Percentiles rank a stretch among this genome's conserved stretches.
Evolutionary conservation across 2,113 vertebrate genomes (phyloP).

Genomic region (Actinemys pallida): DNA sequence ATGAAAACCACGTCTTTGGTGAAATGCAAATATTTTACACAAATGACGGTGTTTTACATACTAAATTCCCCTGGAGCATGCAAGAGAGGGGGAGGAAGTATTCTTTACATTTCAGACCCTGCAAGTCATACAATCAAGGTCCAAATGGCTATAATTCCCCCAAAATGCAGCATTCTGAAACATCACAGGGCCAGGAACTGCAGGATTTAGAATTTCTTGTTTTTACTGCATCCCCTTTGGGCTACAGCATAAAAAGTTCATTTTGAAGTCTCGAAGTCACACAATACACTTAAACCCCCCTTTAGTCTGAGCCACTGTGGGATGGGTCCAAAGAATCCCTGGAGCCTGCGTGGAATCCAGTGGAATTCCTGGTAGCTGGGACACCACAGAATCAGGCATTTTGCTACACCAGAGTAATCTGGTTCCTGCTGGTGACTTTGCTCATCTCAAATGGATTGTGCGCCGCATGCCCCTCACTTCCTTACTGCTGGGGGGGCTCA

Average conservation of each 20-base stretch:
- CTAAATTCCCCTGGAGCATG: neutral
- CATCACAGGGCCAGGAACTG: neutral
- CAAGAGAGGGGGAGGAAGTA: fast-evolving
- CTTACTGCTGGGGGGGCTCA: neutral
- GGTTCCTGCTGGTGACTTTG: neutral
- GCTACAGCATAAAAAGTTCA: neutral
- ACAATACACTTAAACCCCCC: neutral
- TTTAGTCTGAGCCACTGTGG: neutral
- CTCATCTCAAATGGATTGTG: neutral
- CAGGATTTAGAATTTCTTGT: neutral
- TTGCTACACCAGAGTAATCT: neutral
- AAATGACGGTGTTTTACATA: neutral
- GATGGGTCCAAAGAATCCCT: neutral
- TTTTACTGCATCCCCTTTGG: neutral
- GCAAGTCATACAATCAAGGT: constrained; percentile 24
- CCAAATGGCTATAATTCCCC: neutral
- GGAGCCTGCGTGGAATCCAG: neutral
- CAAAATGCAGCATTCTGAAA: neutral
- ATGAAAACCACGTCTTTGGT: neutral
- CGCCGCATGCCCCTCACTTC: neutral
- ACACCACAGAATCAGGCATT: neutral
- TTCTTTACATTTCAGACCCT: constrained; percentile 30
- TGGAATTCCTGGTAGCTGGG: neutral
- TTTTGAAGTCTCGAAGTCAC: neutral
- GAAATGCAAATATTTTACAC: constrained; percentile 62